These are phyloP conservation scores for Hoplias malabaricus DNA, from an alignment of 2,113 vertebrate genomes.

Conservation along the genomic window DNA sequence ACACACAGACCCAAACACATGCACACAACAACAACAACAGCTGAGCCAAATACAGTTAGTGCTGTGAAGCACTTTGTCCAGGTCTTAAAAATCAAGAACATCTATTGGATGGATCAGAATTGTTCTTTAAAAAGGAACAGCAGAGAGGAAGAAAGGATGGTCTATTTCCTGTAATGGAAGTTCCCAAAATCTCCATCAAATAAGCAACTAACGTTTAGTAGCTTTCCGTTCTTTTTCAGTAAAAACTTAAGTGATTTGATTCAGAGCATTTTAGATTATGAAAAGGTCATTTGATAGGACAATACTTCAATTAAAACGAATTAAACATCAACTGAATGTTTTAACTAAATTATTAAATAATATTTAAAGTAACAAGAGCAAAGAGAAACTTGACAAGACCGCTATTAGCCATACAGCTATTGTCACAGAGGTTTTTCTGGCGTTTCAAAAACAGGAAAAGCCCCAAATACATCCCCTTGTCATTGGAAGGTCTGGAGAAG, in stretches of 20 bases:
- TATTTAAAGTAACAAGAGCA: too few species aligned
- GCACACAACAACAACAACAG: constrained; percentile 35
- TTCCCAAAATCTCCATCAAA: neutral
- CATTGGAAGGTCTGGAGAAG: too few species aligned
- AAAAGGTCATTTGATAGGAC: too few species aligned
- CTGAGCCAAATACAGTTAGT: constrained; percentile 6
- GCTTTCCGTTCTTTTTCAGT: neutral
- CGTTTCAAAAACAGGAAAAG: too few species aligned
- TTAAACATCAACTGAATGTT: too few species aligned
- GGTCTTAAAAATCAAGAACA: neutral
- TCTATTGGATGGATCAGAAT: neutral
- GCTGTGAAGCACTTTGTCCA: neutral
- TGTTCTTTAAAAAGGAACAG: neutral
- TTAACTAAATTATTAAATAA: too few species aligned
- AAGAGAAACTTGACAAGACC: too few species aligned
- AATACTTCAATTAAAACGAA: too few species aligned
- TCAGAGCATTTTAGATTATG: neutral
- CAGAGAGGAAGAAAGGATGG: neutral
- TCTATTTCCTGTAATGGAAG: neutral
- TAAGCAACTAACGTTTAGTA: neutral
- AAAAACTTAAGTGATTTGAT: neutral
- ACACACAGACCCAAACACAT: neutral
- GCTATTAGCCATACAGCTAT: too few species aligned
- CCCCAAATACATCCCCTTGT: too few species aligned
- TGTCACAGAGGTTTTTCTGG: too few species aligned